A percentile compares a stretch with the other conserved stretches of the same genome.
These are phyloP conservation scores for Cephus runcator DNA, from an alignment of 2,888 invertebrate genomes.

Conservation along the genomic window DNA sequence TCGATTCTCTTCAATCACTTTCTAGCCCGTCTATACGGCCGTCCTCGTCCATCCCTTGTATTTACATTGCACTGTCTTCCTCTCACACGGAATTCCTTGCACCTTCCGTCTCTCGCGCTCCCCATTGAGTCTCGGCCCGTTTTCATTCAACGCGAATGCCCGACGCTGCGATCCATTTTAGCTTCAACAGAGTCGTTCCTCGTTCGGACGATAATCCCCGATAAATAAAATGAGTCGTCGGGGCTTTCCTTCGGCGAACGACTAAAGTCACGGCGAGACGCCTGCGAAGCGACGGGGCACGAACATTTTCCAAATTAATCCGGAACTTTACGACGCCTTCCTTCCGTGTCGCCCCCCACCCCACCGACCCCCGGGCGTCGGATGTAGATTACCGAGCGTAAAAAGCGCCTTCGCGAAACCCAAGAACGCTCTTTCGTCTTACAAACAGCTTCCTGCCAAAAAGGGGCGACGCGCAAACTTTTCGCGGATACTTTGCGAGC, in stretches of 20 bases:
- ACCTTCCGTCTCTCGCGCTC: neutral
- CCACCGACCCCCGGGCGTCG: constrained; percentile 25
- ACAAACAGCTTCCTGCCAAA: constrained; percentile 32
- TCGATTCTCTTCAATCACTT: neutral
- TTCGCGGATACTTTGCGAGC: constrained; percentile 58
- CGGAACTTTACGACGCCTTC: neutral
- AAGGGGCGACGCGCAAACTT: constrained; percentile 18
- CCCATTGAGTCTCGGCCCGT: neutral
- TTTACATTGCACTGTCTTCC: neutral
- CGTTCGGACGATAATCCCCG: neutral
- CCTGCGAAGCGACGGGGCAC: neutral
- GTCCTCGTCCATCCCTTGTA: neutral
- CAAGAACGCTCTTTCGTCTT: neutral
- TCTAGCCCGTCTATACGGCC: neutral
- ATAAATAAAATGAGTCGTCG: neutral
- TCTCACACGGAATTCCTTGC: neutral
- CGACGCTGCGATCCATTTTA: neutral
- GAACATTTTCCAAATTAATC: neutral
- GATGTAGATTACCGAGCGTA: constrained; percentile 18
- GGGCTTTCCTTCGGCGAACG: neutral
- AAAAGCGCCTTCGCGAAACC: constrained; percentile 24
- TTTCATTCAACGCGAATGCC: neutral
- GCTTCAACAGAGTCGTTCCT: neutral
- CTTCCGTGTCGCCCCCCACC: neutral
- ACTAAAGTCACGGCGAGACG: neutral